Conservation (phyloP, 2,797 vertebrate species). For the Myotis pilosus region DNA sequence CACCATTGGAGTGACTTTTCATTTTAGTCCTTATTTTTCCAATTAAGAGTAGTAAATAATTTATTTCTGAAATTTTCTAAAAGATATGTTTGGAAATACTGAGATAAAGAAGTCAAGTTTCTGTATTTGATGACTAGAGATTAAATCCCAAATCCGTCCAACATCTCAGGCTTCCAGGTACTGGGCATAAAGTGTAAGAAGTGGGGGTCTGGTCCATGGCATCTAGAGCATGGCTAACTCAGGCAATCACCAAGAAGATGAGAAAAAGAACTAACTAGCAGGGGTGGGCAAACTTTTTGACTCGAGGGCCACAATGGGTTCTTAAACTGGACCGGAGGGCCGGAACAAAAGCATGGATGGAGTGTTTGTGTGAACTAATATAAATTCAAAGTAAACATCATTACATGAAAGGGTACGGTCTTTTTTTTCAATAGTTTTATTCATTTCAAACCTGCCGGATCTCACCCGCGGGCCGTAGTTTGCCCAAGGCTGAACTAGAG, state of each 20-base stretch:
- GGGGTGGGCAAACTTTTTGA: too few relatives aligned
- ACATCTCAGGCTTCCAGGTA: background rate
- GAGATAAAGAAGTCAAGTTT: background rate
- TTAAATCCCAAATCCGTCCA: background rate
- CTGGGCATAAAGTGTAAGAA: background rate
- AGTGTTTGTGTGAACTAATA: too few relatives aligned
- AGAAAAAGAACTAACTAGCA: background rate
- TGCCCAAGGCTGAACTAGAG: background rate
- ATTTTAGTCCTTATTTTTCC: background rate
- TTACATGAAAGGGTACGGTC: too few relatives aligned
- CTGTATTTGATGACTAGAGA: background rate
- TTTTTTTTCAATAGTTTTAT: too few relatives aligned
- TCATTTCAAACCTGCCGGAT: too few relatives aligned
- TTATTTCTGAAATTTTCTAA: slow-evolving; percentile 25
- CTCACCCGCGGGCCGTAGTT: too few relatives aligned
- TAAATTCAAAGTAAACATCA: too few relatives aligned
- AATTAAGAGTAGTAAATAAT: background rate
- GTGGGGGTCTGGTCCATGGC: too few relatives aligned
- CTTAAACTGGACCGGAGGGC: too few relatives aligned
- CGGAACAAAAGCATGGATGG: too few relatives aligned
- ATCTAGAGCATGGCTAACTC: background rate
- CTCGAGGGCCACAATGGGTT: too few relatives aligned
- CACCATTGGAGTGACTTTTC: background rate
- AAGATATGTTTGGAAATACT: background rate
- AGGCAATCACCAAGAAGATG: background rate